These are phyloP conservation scores for Chitala chitala DNA, from an alignment of 2,113 vertebrate species.

Conservation along the genomic window DNA sequence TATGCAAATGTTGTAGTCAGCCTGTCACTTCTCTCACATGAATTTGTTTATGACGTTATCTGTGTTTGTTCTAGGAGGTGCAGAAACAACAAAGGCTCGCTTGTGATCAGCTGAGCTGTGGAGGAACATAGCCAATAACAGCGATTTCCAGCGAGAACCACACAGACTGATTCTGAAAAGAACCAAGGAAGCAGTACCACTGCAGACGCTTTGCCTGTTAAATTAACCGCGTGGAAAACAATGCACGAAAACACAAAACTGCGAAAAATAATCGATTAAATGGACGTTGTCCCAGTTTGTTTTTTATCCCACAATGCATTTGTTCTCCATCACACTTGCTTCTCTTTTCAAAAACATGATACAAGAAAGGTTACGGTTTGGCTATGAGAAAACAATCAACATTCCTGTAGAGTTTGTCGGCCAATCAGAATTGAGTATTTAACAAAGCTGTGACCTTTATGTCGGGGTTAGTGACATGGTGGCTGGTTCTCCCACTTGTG, in stretches of 20 bases:
- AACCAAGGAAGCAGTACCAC: slow-evolving; percentile 29
- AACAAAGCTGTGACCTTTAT: too few species aligned
- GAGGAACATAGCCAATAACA: not conserved
- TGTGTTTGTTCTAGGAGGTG: slow-evolving; percentile 31
- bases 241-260: slow-evolving; percentile 53
- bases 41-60: slow-evolving; percentile 11
- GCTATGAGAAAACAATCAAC: too few species aligned
- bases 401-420: too few species aligned
- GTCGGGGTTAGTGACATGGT: not conserved
- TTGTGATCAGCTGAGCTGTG: slow-evolving; percentile 26
- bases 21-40: slow-evolving; percentile 1
- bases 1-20: slow-evolving; percentile 2
- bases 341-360: not conserved
- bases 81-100: slow-evolving; percentile 27
- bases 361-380: too few species aligned
- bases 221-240: slow-evolving; percentile 56
- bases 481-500: not conserved
- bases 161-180: not conserved
- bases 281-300: slow-evolving; percentile 49
- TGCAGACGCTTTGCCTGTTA: slow-evolving; percentile 31
- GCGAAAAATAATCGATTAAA: slow-evolving; percentile 53
- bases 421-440: too few species aligned
- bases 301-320: slow-evolving; percentile 39
- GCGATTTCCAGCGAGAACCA: slow-evolving; percentile 8
- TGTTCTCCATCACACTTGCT: slow-evolving; percentile 45